Base-by-base conservation (phyloP, 2,797 vertebrate genomes). In the Serranus cabrilla region DNA sequence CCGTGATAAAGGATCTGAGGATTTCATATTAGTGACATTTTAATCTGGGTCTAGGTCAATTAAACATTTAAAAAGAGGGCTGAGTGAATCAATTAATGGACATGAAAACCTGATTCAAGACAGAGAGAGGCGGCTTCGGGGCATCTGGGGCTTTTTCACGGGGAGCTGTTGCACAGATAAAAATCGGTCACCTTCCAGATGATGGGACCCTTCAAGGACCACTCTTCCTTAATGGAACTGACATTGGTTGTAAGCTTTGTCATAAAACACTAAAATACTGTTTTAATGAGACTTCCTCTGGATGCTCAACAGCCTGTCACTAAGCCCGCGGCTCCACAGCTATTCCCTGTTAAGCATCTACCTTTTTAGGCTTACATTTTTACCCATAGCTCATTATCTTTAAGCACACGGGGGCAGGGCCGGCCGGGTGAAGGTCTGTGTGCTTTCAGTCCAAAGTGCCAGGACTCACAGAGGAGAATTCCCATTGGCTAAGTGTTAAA, bases 1-100 rank as follows among this genome's bases (percentile, higher is more conserved):
- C 70, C 12, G 57, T 3, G 79, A 86, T 80, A 76, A 83, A 76
- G 40, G 31, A 87, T 87, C 63, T 37, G 58, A 72, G 21, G 74
- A 74, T 70, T 84, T 85, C 66, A 74, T 55, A 69, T 77, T 62
- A 63, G 76, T 76, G 76, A 66, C 81, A 73, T 92, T 91, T 91
- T 78, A 84, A 89, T 87, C 71, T 37, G 67, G 69, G 58, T 45
- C 13, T 55, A 27, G 69, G 80, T 87, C 85, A 86, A 92, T 91
- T 82, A 86, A 84, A 84, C 78, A 74, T 85, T 86, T 75, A 65
- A 81, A 65, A 72, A 63, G 12, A 25, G 13, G 46, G 46, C 49
- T 69, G 71, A 88, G 77, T 49, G 74, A 90, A 88, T 89, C 63
- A 83, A 88, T 90, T 67, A 80, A 86, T 76, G 11, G 11, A 72